Base-by-base conservation (phyloP, 2,797 vertebrate genomes). In the Xenops minutus region DNA sequence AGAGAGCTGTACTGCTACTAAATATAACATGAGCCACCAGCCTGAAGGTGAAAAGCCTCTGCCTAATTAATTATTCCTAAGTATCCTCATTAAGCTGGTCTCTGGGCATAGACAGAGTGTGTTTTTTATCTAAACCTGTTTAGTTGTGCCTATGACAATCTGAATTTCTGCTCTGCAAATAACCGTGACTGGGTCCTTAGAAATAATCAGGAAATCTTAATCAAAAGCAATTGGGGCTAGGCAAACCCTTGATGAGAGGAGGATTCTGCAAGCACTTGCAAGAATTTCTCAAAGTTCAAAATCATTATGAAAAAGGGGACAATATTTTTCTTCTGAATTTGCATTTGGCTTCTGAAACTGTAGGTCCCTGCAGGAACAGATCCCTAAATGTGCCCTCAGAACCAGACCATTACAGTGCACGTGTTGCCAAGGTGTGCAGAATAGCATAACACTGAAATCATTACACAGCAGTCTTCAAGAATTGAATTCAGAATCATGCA, bases 191-290 rank as follows among this genome's bases (percentile, higher is more conserved):
- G 55, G 84, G 59, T 92, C 69, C 44, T 54, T 22, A 73, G 24
- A 48, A 94, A 93, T 85, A 95, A 94, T 90, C 91, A 93, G 55
- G 36, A 86, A 92, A 82, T 63, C 59, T 82, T 96, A 81, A 95
- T 82, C 63, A 93, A 85, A 95, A 88, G 34, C 76, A 93, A 86
- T 8, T 52, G 18, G 23, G 56, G 23, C 62, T 78, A 77, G 74
- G 52, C 3, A 1, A 74, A 29, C n/a, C 71, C 69, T 74, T 88
- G 66, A 82, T 63, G 37, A 92, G 34, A 69, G 34, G 22, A 75
- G 26, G 23, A 85, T 72, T 83, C 52, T 55, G 37, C 51, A 84
- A 78, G 66, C 2, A 78, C 21, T 41, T 76, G 44, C 56, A 86
- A 36, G 41, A 88, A 93, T 73, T 86, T 86, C 41, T 71, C 36